These are phyloP conservation scores for Sorex maritimensis DNA, from an alignment of 2,797 vertebrate genomes.

Conservation along the genomic window DNA sequence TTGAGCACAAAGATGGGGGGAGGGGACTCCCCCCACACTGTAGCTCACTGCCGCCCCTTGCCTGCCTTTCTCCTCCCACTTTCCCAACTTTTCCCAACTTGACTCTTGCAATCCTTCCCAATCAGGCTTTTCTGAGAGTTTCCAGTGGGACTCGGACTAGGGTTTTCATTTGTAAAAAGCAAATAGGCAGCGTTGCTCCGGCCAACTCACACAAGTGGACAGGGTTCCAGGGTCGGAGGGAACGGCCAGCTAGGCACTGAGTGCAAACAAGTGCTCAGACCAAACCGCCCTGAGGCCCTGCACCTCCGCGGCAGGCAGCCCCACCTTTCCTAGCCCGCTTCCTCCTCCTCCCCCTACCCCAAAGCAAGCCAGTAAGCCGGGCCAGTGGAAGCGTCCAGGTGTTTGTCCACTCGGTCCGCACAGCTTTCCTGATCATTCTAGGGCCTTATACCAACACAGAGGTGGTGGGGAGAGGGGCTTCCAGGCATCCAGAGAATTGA, in stretches of 20 bases:
- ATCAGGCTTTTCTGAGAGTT: neutral
- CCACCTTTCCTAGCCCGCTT: too few species aligned
- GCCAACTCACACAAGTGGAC: neutral
- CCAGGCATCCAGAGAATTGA: constrained; percentile 57
- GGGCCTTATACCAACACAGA: neutral
- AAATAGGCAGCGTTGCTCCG: neutral
- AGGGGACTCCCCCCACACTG: neutral
- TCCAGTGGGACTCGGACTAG: neutral
- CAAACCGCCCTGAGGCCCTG: neutral
- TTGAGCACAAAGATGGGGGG: neutral
- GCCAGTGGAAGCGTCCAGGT: neutral
- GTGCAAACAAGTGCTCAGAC: neutral
- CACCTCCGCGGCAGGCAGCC: too few species aligned
- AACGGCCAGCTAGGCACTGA: neutral
- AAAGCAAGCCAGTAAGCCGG: too few species aligned
- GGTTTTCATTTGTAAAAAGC: neutral
- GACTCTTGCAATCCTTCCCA: neutral
- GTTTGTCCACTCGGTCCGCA: neutral
- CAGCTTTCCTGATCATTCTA: neutral
- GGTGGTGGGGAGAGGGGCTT: neutral
- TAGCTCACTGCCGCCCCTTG: neutral
- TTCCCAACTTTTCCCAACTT: neutral
- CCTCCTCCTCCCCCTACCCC: too few species aligned
- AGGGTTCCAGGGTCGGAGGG: neutral
- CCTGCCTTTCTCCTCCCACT: neutral